Conservation (phyloP, 2,797 vertebrate genomes). For the Lagorchestes hirsutus region DNA sequence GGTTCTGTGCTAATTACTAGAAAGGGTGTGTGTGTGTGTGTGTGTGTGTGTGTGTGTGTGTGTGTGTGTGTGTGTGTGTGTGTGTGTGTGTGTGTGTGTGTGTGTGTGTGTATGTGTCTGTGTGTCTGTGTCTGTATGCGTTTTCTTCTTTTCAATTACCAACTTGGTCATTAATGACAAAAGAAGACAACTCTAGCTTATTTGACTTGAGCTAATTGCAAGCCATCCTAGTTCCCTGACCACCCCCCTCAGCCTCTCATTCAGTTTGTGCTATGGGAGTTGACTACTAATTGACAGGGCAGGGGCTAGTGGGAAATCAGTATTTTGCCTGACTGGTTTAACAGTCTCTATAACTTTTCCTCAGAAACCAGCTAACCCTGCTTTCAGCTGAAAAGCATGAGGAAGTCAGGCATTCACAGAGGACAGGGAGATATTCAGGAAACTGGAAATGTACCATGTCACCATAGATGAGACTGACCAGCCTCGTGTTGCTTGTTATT, state of each 20-base stretch:
- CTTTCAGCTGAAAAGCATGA: constrained; percentile 52
- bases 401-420: background rate
- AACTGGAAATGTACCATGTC: constrained; percentile 37
- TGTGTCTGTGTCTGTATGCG: background rate
- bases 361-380: constrained; percentile 20
- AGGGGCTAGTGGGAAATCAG: constrained; percentile 52
- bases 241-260: constrained; percentile 7
- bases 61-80: no score
- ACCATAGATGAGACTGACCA: constrained; percentile 18
- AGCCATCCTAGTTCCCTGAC: constrained; percentile 41
- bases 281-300: constrained; percentile 69
- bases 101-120: no score
- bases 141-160: constrained; percentile 70
- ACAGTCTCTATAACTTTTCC: constrained; percentile 16
- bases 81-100: no score
- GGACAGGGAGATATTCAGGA: background rate
- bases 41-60: no score
- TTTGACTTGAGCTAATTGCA: constrained; percentile 82
- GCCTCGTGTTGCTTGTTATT: constrained; percentile 18
- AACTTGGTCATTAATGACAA: constrained; percentile 75
- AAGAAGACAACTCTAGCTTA: constrained; percentile 78
- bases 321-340: constrained; percentile 37
- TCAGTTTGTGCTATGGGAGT: constrained; percentile 77
- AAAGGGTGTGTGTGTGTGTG: background rate
- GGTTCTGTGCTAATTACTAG: constrained; percentile 76